Base-by-base conservation (phyloP, 2,797 vertebrate species). In the Gobio occitaniae region DNA sequence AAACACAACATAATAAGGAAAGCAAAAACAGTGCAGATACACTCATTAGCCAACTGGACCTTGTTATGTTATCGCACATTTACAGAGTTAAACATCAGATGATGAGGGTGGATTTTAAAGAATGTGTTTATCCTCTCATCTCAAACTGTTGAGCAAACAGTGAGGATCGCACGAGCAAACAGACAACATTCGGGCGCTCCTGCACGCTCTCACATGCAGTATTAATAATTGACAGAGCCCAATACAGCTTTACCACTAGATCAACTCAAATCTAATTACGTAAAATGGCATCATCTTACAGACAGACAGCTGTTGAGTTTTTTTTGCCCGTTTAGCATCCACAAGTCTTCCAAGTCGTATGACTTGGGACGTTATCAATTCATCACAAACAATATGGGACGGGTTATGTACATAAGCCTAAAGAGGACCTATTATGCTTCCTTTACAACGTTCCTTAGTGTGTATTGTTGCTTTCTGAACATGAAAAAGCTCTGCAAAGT, bases 201-300 rank as follows among this genome's bases (percentile, higher is more conserved):
- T 25, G 48, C 29, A 29, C 6, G 7, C 72, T 63, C 76, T 71
- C 83, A 86, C 54, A 41, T 63, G 77, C 70, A 29, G 15, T 63
- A 76, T 87, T 82, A 90, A 87, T 87, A 87, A 90, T 85, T 87
- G 56, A 88, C 78, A 82, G 7, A 76, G 80, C 44, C n/a, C 25
- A 85, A 81, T 52, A 72, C 47, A 47, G 52, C 80, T 56, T 54
- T 59, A 74, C 54, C 76, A 84, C 52, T 75, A 48, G 19, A 75
- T 63, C 38, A 70, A 44, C 86, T 86, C 75, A 74, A 69, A 72
- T 25, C 75, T 78, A 68, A 85, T 85, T 78, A 83, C 52, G 36
- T 47, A 36, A 87, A 78, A 82, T 25, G 63, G 71, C 69, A 71
- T 87, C 76, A 72, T 52, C 54, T 89, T 85, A 85, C 85, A 59